Evolutionary conservation across 2,888 invertebrate genomes (phyloP).

Genomic region (Antheraea assamensis): DNA sequence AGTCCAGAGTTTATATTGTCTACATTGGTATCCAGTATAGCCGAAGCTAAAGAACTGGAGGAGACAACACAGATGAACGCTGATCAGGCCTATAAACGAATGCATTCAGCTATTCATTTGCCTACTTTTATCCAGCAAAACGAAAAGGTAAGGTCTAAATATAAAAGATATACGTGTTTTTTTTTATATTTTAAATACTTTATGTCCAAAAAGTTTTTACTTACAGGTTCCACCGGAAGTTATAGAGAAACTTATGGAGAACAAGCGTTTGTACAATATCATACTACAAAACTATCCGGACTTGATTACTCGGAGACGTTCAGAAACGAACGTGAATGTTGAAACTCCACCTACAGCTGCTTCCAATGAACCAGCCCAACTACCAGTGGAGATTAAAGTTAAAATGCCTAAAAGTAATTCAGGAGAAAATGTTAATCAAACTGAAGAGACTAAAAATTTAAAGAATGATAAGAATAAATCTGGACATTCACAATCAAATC

Average conservation of each 20-base stretch:
- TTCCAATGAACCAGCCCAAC: conserved; percentile 55
- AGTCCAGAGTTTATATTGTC: conserved; percentile 85
- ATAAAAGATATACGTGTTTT: neutral
- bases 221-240: conserved; percentile 87
- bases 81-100: conserved; percentile 61
- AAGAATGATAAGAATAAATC: conserved; percentile 34
- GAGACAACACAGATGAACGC: conserved; percentile 72
- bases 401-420: conserved; percentile 44
- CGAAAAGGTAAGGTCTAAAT: conserved; percentile 82
- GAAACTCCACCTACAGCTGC: conserved; percentile 39
- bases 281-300: conserved; percentile 88
- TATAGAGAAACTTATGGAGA: conserved; percentile 83
- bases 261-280: conserved; percentile 85
- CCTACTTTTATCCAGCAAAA: conserved; percentile 89
- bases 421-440: conserved; percentile 27
- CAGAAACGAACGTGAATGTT: conserved; percentile 79
- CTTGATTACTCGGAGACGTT: conserved; percentile 82
- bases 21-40: conserved; percentile 81
- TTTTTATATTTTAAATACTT: neutral
- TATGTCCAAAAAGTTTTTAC: neutral
- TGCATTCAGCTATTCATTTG: conserved; percentile 87
- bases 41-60: conserved; percentile 71
- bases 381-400: conserved; percentile 52
- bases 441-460: conserved; percentile 37
- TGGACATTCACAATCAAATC: conserved; percentile 25